These are phyloP conservation scores for Myotis yumanensis DNA, from an alignment of 2,113 vertebrate species.

Conservation along the genomic window DNA sequence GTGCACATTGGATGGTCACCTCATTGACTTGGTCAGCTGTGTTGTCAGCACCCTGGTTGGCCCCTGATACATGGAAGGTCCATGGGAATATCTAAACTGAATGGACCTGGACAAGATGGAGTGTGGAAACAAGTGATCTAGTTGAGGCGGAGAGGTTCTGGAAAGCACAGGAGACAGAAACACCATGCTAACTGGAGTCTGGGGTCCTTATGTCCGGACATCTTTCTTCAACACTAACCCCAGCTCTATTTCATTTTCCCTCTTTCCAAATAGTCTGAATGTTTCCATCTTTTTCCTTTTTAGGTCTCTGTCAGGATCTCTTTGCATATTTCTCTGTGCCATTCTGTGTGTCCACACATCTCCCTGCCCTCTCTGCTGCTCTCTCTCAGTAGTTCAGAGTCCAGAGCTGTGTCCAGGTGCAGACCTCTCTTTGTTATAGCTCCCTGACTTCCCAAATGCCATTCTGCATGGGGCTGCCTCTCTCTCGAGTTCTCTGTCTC, in stretches of 20 bases:
- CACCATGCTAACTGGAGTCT: neutral
- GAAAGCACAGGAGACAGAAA: neutral
- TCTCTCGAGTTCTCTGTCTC: neutral
- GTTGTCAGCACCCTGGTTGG: neutral
- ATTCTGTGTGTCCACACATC: fast-evolving
- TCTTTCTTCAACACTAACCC: neutral
- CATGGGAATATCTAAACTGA: neutral
- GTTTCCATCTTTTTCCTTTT: neutral
- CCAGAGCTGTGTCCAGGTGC: neutral
- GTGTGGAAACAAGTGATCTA: neutral
- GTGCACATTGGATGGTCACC: neutral
- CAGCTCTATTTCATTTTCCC: neutral
- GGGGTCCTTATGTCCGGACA: neutral
- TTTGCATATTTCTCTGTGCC: neutral
- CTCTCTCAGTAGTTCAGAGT: neutral
- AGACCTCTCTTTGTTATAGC: neutral
- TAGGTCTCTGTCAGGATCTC: neutral
- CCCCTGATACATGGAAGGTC: neutral
- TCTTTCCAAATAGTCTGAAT: neutral
- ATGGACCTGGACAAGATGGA: neutral
- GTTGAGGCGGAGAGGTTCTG: neutral
- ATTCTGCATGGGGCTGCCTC: neutral
- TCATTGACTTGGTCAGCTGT: neutral
- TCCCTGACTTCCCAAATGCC: neutral
- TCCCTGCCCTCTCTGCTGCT: neutral